Conservation (phyloP, 2,797 vertebrate genomes). For the Potorous gilbertii region DNA sequence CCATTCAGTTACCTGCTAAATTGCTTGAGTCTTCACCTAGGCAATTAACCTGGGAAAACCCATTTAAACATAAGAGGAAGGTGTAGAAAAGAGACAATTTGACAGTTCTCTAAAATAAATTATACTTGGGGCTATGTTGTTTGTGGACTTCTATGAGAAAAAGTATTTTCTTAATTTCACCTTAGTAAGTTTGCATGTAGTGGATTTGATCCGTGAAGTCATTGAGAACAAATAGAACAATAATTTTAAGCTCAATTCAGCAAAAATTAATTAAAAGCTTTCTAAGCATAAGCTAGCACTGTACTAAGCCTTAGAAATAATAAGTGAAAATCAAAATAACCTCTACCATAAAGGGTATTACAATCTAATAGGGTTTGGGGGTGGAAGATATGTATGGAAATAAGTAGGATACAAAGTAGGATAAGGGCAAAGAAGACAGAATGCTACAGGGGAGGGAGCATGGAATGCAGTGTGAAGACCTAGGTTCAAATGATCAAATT, state of each 20-base stretch:
- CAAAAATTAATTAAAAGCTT: not conserved
- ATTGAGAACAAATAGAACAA: not conserved
- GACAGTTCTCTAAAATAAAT: conserved; percentile 60
- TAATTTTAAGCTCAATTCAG: not conserved
- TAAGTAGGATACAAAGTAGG: not conserved
- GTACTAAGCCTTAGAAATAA: not conserved
- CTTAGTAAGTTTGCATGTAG: not conserved
- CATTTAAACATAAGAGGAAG: conserved; percentile 67
- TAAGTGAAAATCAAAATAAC: not conserved
- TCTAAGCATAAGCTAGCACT: not conserved
- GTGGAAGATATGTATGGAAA: not conserved
- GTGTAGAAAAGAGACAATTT: conserved; percentile 54
- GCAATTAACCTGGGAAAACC: conserved; percentile 45
- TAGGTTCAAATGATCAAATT: not conserved
- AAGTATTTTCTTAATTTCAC: not conserved
- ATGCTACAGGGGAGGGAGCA: not conserved
- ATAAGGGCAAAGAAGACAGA: not conserved
- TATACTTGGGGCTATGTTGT: conserved; percentile 13
- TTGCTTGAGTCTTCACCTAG: conserved; percentile 52
- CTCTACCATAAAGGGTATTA: not conserved
- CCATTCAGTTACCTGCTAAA: conserved; percentile 62
- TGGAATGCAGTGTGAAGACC: not conserved
- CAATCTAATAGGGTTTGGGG: not conserved
- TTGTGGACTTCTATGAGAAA: not conserved
- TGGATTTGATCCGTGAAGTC: not conserved